phyloP scores from a whole-genome alignment of 2,888 invertebrate genomes.

The Eucera pruinosa region DNA sequence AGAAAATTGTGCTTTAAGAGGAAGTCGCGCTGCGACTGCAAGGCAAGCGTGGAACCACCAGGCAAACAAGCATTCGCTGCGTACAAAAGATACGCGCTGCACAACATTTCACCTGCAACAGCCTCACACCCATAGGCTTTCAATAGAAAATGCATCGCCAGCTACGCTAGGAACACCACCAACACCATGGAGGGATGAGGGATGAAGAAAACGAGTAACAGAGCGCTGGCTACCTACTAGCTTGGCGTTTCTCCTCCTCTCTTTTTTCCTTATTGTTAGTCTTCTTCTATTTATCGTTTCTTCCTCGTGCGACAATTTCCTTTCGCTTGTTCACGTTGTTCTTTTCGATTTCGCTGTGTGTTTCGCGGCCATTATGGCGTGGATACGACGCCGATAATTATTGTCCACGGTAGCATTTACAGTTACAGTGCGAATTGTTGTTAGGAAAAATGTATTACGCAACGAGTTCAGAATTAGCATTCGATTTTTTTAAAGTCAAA shows the following conservation, averaged over 20 bases:
- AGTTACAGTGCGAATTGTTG: not conserved
- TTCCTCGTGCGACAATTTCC: slow-evolving; percentile 17
- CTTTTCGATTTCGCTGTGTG: not conserved
- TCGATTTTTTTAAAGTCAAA: too few species aligned
- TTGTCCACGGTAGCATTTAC: not conserved
- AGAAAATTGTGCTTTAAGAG: slow-evolving; percentile 39
- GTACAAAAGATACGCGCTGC: slow-evolving; percentile 41
- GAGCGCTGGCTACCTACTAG: slow-evolving; percentile 14
- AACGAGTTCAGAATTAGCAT: not conserved
- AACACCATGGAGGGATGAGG: not conserved
- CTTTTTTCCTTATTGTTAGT: not conserved
- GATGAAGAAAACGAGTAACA: slow-evolving; percentile 38
- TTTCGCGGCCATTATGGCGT: slow-evolving; percentile 9
- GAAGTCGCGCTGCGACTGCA: slow-evolving; percentile 33
- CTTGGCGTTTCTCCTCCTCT: not conserved
- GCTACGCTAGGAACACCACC: slow-evolving; percentile 16
- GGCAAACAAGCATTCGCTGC: slow-evolving; percentile 34
- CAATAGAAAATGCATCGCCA: slow-evolving; percentile 55
- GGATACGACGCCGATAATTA: slow-evolving; percentile 12
- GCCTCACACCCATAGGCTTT: slow-evolving; percentile 45
- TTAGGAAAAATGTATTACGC: not conserved
- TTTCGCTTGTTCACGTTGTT: slow-evolving; percentile 1
- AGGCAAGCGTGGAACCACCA: slow-evolving; percentile 21
- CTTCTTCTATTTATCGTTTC: not conserved
- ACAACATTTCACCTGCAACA: slow-evolving; percentile 52